Percentiles rank a stretch among this genome's conserved stretches.
phyloP scores from a whole-genome alignment of 2,797 vertebrate genomes.

The Megaceryle alcyon region DNA sequence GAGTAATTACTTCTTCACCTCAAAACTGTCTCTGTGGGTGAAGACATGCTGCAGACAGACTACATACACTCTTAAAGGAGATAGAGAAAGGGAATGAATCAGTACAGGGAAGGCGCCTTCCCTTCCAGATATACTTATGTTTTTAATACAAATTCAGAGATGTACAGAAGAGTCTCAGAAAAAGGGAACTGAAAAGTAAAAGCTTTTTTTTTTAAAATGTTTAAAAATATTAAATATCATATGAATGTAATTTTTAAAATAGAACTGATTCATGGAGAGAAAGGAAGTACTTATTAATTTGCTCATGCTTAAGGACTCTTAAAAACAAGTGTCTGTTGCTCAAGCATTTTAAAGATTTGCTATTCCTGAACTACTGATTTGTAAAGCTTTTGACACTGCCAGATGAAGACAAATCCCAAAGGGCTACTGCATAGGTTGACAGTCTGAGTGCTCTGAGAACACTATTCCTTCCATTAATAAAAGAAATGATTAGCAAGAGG shows the following conservation, averaged over 20 bases:
- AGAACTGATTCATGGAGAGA: conserved; percentile 7
- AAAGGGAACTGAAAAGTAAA: neutral
- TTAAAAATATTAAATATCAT: neutral
- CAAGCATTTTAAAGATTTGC: neutral
- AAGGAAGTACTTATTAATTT: conserved; percentile 32
- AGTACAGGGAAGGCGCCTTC: neutral
- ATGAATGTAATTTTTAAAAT: neutral
- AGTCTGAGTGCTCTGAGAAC: neutral
- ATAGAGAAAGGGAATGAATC: neutral
- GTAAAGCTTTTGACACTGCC: conserved; percentile 21
- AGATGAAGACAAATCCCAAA: neutral
- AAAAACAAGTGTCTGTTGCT: conserved; percentile 39
- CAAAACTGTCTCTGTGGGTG: neutral
- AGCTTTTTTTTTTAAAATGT: neutral
- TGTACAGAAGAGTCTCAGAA: neutral
- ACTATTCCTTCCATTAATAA: neutral
- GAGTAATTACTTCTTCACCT: neutral
- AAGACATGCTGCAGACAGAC: neutral
- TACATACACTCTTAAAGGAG: neutral
- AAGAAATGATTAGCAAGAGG: neutral
- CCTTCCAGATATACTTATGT: neutral
- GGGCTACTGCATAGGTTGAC: neutral
- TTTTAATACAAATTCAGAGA: neutral
- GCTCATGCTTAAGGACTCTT: conserved; percentile 39
- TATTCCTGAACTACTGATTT: neutral